phyloP scores from a whole-genome alignment of 1,140 invertebrate species.

The Harpegnathos saltator region DNA sequence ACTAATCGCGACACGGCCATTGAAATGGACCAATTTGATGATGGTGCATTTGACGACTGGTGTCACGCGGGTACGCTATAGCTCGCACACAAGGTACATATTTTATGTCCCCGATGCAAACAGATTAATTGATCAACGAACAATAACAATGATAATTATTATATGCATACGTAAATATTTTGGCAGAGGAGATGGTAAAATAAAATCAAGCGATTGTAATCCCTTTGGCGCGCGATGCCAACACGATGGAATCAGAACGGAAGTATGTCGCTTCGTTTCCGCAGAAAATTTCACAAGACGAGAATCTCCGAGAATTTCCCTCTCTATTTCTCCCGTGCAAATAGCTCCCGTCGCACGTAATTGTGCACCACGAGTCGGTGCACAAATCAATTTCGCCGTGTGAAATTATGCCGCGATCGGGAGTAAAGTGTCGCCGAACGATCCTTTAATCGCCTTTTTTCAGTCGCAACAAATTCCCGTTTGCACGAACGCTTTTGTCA shows the following conservation, averaged over 20 bases:
- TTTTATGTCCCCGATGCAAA: constrained; percentile 10
- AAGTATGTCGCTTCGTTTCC: no score
- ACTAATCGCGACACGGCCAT: constrained; percentile 6
- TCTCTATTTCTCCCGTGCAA: no score
- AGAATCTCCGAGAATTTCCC: no score
- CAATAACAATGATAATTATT: no score
- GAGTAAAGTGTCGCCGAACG: constrained; percentile 41
- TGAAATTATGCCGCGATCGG: constrained; percentile 32
- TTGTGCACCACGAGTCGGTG: no score
- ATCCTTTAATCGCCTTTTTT: constrained; percentile 24
- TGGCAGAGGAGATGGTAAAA: no score
- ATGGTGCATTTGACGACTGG: constrained; percentile 17
- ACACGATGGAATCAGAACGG: no score
- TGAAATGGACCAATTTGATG: constrained; percentile 28
- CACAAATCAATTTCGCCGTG: constrained; percentile 39
- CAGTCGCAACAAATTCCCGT: neutral
- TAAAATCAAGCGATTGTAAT: no score
- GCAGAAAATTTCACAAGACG: no score
- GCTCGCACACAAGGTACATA: neutral
- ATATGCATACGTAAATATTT: no score
- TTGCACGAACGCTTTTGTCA: constrained; percentile 19
- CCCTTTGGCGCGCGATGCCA: no score
- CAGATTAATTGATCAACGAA: neutral
- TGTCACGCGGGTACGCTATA: neutral
- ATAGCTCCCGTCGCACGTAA: no score